Evolutionary conservation across 2,797 vertebrate species (phyloP).

Genomic region (Gastrophryne carolinensis): DNA sequence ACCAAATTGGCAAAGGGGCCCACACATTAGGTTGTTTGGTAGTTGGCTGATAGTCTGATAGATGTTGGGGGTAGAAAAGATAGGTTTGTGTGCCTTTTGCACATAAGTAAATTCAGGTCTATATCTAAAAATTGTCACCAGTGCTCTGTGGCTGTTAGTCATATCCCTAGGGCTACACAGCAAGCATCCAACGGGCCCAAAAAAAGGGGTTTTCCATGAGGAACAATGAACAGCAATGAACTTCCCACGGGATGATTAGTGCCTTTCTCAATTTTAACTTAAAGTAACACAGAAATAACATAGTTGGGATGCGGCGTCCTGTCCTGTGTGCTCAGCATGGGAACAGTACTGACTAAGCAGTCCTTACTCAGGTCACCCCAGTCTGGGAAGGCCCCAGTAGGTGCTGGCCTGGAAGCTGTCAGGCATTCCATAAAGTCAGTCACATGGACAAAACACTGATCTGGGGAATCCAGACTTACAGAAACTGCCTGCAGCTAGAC

Average conservation of each 20-base stretch:
- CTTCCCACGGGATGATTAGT: constrained; percentile 3
- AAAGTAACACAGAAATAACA: constrained; percentile 29
- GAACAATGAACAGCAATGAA: not conserved
- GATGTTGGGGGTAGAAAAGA: too few relatives aligned
- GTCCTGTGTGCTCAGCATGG: constrained; percentile 44
- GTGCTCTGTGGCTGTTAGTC: too few relatives aligned
- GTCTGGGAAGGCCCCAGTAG: constrained; percentile 40
- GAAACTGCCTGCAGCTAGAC: constrained; percentile 35
- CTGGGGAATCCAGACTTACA: constrained; percentile 32
- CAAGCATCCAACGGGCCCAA: too few relatives aligned
- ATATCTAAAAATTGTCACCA: too few relatives aligned
- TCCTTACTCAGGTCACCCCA: constrained; percentile 26
- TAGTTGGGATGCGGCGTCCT: not conserved
- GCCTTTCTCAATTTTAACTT: constrained; percentile 16
- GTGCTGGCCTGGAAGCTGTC: constrained; percentile 30
- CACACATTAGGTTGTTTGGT: too few relatives aligned
- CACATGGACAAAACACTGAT: constrained; percentile 31
- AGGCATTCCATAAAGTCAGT: constrained; percentile 42
- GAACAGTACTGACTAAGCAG: constrained; percentile 47
- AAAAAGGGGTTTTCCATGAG: constrained; percentile 2
- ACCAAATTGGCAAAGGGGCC: too few relatives aligned
- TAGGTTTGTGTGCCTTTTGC: too few relatives aligned
- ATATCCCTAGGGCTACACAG: too few relatives aligned
- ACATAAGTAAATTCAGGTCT: too few relatives aligned
- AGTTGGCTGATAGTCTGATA: too few relatives aligned